Base-by-base conservation (phyloP, 2,888 invertebrate genomes). In the Podotricha telesiphe region DNA sequence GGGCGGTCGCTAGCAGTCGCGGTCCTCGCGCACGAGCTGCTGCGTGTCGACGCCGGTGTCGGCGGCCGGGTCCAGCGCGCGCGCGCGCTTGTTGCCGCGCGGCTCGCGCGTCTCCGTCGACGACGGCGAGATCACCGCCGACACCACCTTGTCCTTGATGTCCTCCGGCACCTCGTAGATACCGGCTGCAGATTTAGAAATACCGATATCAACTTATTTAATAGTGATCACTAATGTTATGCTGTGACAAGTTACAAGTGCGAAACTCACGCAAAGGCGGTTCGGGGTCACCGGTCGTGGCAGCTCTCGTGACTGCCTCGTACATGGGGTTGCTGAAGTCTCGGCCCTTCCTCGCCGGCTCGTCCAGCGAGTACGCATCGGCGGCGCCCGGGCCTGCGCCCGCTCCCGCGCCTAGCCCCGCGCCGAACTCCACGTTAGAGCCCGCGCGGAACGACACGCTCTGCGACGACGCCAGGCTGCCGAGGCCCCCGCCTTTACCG, bases 281-380 rank as follows among this genome's bases (percentile, higher is more conserved):
- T 13, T 86, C 88, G 0, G 84, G 82, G n/a, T 85, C 85, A 0
- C 81, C 85, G 45, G 82, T 80, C 47, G 81, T 82, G 74, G 94
- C 94, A 64, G 94, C 94, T 74, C 95, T 93, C 76, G 96, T 95
- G 67, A 96, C 96, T 59, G 97, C 98, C 82, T 99, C 99, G 88
- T 99, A 99, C 97, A 99, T 98, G 59, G 99, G 99, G 93, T 99
- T 99, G 82, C 97, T 97, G 93, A 99, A 99, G 89, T 99, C 99
- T 65, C 98, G 94, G 69, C 95, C 96, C 87, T 97, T 97, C 77
- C 95, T 94, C 77, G 85, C 80, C 42, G 80, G 94, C 73, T 97
- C 96, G 79, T 96, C 96, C 79, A 97, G 82, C 65, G 92, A 96
- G 87, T 97, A 97, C 70, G 96, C 97, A 50, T 96, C 95, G 80